Evolutionary conservation across 2,113 vertebrate genomes (phyloP).

Genomic region (Pionites leucogaster): DNA sequence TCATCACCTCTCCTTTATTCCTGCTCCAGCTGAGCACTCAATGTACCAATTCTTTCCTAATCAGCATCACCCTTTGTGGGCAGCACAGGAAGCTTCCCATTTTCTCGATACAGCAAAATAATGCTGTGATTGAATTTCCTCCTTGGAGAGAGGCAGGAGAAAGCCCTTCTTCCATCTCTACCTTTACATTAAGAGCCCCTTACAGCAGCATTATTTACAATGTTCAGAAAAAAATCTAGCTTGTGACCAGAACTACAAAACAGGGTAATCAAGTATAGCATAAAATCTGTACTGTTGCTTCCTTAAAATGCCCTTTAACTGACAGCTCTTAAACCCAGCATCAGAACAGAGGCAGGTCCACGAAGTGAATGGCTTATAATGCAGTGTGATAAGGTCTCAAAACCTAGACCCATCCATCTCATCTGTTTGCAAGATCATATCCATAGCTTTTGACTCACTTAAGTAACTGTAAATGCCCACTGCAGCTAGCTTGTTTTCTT

Average conservation of each 20-base stretch:
- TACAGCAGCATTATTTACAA: background rate
- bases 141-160: background rate
- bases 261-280: background rate
- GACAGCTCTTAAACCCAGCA: background rate
- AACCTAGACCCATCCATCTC: background rate
- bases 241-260: background rate
- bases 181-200: background rate
- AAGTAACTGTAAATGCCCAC: background rate
- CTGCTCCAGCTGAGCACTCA: constrained; percentile 17
- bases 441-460: background rate
- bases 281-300: background rate
- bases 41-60: constrained; percentile 29
- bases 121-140: constrained; percentile 1
- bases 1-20: background rate
- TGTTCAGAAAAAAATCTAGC: background rate
- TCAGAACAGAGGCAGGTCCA: background rate
- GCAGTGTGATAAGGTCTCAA: background rate
- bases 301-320: background rate
- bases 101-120: constrained; percentile 21
- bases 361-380: background rate
- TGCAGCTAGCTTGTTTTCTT: background rate
- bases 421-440: background rate
- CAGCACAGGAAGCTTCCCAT: constrained; percentile 1
- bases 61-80: constrained; percentile 22
- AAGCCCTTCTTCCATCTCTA: background rate